Percentiles rank a stretch among this genome's conserved stretches.
Evolutionary conservation across 2,113 vertebrate genomes (phyloP).

Genomic region (Rhinolophus ferrumequinum): DNA sequence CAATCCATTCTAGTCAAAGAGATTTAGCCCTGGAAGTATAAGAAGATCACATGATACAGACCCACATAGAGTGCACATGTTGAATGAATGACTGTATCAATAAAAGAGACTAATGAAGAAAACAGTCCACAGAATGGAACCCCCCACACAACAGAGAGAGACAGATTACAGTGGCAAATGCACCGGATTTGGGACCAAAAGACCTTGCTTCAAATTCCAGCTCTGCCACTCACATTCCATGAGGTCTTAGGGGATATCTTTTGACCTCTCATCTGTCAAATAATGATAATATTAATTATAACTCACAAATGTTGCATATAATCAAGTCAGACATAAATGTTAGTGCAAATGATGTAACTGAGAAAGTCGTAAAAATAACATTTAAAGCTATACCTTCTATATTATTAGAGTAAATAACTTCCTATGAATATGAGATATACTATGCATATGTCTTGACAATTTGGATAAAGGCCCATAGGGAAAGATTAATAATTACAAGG

Average conservation of each 20-base stretch:
- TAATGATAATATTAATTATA: background rate
- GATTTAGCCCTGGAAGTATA: background rate
- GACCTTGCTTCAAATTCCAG: background rate
- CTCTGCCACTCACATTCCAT: background rate
- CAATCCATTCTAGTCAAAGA: background rate
- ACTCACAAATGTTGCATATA: background rate
- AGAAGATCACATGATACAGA: background rate
- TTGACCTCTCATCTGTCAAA: background rate
- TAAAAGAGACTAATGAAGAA: background rate
- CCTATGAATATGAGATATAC: background rate
- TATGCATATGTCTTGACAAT: background rate
- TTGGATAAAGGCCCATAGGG: background rate
- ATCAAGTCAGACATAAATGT: background rate
- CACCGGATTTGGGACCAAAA: background rate
- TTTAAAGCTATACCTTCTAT: background rate
- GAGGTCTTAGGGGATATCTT: background rate
- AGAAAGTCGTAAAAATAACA: slow-evolving; percentile 24
- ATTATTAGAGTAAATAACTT: background rate
- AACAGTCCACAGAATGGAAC: background rate
- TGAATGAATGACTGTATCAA: background rate
- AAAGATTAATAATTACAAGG: slow-evolving; percentile 48
- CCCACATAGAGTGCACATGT: background rate
- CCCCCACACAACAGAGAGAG: background rate
- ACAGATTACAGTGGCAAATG: background rate
- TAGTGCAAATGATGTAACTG: background rate